phyloP scores from a whole-genome alignment of 2,888 invertebrate species.

The Hyles lineata region DNA sequence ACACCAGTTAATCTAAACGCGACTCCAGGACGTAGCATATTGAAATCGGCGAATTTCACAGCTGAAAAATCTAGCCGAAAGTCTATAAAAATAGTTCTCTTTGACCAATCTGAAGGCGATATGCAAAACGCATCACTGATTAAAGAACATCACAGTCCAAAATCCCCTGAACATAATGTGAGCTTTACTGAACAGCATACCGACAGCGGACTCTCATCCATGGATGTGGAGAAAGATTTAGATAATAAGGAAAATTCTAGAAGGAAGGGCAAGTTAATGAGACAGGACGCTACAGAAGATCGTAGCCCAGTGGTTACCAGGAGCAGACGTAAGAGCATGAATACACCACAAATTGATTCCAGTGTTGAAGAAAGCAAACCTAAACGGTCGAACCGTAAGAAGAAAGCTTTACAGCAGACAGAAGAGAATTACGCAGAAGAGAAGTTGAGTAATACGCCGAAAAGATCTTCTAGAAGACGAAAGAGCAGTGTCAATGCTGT shows the following conservation, averaged over 20 bases:
- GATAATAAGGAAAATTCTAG: slow-evolving; percentile 56
- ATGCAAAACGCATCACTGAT: slow-evolving; percentile 35
- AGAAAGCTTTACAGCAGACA: slow-evolving; percentile 50
- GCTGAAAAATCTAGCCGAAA: slow-evolving; percentile 57
- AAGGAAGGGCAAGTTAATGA: slow-evolving; percentile 48
- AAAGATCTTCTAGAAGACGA: slow-evolving; percentile 47
- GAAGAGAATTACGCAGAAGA: slow-evolving; percentile 46
- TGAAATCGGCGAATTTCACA: slow-evolving; percentile 57
- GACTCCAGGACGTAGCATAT: slow-evolving; percentile 73
- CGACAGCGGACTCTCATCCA: slow-evolving; percentile 47
- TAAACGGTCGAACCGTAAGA: slow-evolving; percentile 43
- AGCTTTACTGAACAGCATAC: slow-evolving; percentile 31
- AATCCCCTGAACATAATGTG: slow-evolving; percentile 28
- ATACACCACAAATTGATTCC: slow-evolving; percentile 32
- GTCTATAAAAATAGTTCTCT: slow-evolving; percentile 69
- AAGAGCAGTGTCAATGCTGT: slow-evolving; percentile 36
- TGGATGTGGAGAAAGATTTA: slow-evolving; percentile 47
- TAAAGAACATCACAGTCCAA: background rate
- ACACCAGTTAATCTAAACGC: slow-evolving; percentile 58
- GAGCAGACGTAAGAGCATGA: slow-evolving; percentile 58
- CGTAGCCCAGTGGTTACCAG: slow-evolving; percentile 58
- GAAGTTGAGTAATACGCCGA: slow-evolving; percentile 39
- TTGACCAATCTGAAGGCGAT: slow-evolving; percentile 53
- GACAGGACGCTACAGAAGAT: slow-evolving; percentile 60
- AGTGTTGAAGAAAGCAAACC: background rate